phyloP scores from a whole-genome alignment of 92 coral and sea anemone genomes.

The Palythoa grandis region DNA sequence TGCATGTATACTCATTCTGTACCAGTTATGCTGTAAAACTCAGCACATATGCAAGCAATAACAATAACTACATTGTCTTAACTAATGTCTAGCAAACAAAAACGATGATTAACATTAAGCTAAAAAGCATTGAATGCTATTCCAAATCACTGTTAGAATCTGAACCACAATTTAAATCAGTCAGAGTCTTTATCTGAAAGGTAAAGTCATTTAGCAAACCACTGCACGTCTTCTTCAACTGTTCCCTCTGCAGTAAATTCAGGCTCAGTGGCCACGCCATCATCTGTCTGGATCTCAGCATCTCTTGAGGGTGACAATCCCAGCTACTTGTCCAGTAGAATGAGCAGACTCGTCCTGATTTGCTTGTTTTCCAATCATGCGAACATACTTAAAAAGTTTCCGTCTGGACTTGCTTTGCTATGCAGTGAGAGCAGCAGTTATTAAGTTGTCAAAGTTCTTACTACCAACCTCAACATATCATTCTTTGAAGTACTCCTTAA shows the following conservation, averaged over 20 bases:
- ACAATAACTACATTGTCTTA: neutral
- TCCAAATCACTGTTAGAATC: no score
- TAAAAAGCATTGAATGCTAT: neutral
- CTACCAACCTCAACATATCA: conserved; percentile 24
- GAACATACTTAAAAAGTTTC: neutral
- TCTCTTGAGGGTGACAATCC: conserved; percentile 16
- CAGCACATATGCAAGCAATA: neutral
- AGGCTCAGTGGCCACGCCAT: neutral
- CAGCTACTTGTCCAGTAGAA: conserved; percentile 34
- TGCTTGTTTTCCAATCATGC: conserved; percentile 1
- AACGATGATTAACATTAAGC: neutral
- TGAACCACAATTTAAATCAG: no score
- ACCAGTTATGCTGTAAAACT: conserved; percentile 3
- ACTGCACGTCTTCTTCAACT: conserved; percentile 25
- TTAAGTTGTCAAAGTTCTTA: conserved; percentile 37
- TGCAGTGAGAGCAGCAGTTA: conserved; percentile 21
- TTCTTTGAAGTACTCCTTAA: neutral
- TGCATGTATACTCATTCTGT: neutral
- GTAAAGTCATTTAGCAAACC: conserved; percentile 31
- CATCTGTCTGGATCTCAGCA: conserved; percentile 41
- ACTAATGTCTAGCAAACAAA: neutral
- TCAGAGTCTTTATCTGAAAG: conserved; percentile 3
- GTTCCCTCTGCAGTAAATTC: neutral
- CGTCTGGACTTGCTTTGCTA: conserved; percentile 36
- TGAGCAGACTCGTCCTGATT: conserved; percentile 23